Evolutionary conservation across 2,888 invertebrate species (phyloP), one percentile per base, ranked within the genome.

Genomic region (Leucophora obtusa): DNA sequence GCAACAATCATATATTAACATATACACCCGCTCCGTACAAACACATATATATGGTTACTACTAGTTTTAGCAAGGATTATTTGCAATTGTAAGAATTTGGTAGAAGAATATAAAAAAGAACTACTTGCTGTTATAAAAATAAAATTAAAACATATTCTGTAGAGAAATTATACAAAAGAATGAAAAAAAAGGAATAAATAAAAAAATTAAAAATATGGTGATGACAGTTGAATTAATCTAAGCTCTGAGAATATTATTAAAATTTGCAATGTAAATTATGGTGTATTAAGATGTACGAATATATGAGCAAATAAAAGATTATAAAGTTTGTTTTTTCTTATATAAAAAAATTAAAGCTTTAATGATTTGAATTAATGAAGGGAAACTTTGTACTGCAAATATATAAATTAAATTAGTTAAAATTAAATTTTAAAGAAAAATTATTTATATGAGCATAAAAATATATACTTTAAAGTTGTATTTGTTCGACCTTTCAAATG

Each of bases 211-310:
- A 71, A 71, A 54, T 51, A 62, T 43, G 60, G 11, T 43, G 56
- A 54, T 72, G 56, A 73, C 72, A 65, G 54, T 47, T 72, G 62
- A 54, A 72, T 63, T 72, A 63, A 72, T 71, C 38, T 54, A 15
- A 56, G 66, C 54, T 38, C 18, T 2, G 4, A 56, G 54, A 11
- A 54, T 56, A n/a, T 11, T 56, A 54, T 38, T 33, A 66, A 54
- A 54, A 35, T 66, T 54, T 66, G 66, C 24, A 66, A 54, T 54
- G 24, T 54, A 56, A 66, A 66, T 66, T 66, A 38, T 66, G 38
- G 43, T n/a, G 6, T n/a, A n/a, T 47, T 11, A n/a, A 47, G n/a
- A 7, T 47, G 43, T 14, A 2, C 15, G 11, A 38, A 14, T 38
- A 38, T 38, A 47, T 47, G 43, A 47, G 43, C n/a, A 47, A 47